phyloP scores from a whole-genome alignment of 2,888 invertebrate species.

The Eugnorisma glareosa region DNA sequence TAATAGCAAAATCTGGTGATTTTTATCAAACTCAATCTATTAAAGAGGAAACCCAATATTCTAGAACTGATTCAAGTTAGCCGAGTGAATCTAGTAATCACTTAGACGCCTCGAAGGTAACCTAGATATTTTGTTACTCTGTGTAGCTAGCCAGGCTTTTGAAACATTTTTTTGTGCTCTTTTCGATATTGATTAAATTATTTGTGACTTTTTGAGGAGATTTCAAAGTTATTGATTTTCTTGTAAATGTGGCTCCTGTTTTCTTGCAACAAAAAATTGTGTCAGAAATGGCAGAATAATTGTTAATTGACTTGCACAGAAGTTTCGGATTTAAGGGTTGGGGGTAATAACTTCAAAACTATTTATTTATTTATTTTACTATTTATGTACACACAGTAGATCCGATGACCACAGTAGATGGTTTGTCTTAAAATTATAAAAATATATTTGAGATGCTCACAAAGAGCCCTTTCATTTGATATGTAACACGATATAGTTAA shows the following conservation, averaged over 20 bases:
- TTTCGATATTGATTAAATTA: slow-evolving; percentile 3
- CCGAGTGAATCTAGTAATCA: slow-evolving; percentile 46
- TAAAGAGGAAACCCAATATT: slow-evolving; percentile 34
- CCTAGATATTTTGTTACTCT: slow-evolving; percentile 36
- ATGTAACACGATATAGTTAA: no score
- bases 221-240: background rate
- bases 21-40: slow-evolving; percentile 18
- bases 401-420: no score
- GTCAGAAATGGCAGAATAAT: no score
- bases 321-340: no score
- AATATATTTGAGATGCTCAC: no score
- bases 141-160: background rate
- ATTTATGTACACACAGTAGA: no score
- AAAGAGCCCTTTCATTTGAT: no score
- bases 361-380: no score
- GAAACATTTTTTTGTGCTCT: background rate
- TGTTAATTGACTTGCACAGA: no score
- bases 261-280: background rate
- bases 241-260: background rate
- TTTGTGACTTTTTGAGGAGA: background rate
- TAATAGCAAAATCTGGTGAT: slow-evolving; percentile 2
- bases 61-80: slow-evolving; percentile 25
- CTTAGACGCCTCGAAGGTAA: slow-evolving; percentile 31
- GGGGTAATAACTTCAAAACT: no score
- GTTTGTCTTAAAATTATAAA: no score